Evolutionary conservation across 2,113 vertebrate genomes (phyloP), one percentile per base, ranked within the genome.

Genomic region (Oxyura jamaicensis): DNA sequence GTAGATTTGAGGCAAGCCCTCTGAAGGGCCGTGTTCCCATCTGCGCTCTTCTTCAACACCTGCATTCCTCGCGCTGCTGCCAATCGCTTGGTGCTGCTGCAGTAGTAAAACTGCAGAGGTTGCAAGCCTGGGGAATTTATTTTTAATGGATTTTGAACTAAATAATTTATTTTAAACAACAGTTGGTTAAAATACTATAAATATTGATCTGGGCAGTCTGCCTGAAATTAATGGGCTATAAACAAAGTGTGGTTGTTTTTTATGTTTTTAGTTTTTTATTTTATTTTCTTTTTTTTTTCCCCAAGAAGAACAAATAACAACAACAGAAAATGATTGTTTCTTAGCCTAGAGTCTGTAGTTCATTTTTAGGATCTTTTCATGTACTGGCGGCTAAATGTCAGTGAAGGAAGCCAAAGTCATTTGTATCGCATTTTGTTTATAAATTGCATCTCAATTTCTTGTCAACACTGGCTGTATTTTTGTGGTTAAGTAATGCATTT

Each of bases 51-150:
- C 89, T 85, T 85, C 86, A 88, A 41, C 81, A 97, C 86, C 77
- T 95, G 91, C 81, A 87, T 96, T 96, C 77, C 74, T 97, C 69
- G 79, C 35, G 13, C 44, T 86, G 66, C 86, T 76, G 65, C 74
- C 42, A 52, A 5, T 68, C 0, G 3, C 35, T 86, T 68, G 26
- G 12, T 86, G 58, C 81, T 84, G 69, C 53, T 84, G 69, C 56
- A 48, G 86, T 44, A 78, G 69, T 85, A 62, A 86, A 83, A 78
- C 39, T 79, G 55, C 84, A 59, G 74, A 87, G 50, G 8, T 60
- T 86, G 35, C 68, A 91, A 86, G 42, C 20, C 52, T 39, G n/a
- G 80, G 20, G 52, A 63, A 83, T 91, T 94, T 91, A 74, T 86
- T 96, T 94, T 80, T 55, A 83, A 83, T 68, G 74, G 13, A 15